Evolutionary conservation across 2,797 vertebrate species (phyloP).

Genomic region (Pseudomugil tenellus): DNA sequence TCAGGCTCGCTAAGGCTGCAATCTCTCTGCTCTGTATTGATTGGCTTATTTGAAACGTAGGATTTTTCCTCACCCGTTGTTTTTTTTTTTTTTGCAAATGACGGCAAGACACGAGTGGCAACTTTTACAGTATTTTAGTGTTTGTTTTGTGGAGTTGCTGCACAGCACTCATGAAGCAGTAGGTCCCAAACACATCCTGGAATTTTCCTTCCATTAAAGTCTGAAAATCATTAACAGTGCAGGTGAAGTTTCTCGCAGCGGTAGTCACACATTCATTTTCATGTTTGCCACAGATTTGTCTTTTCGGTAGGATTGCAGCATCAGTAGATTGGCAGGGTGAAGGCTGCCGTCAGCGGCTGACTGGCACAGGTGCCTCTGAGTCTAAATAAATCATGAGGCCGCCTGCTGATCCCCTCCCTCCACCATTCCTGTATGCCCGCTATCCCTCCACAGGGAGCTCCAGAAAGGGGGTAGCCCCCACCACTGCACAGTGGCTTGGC

Average conservation of each 20-base stretch:
- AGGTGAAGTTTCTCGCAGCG: conserved; percentile 52
- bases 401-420: conserved; percentile 60
- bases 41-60: conserved; percentile 63
- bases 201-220: conserved; percentile 22
- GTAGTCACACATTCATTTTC: conserved; percentile 46
- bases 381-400: conserved; percentile 81
- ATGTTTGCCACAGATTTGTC: conserved; percentile 32
- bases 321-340: conserved; percentile 52
- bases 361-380: conserved; percentile 74
- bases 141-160: conserved; percentile 36
- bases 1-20: conserved; percentile 58
- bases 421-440: conserved; percentile 54
- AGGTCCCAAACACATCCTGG: conserved; percentile 34
- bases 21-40: conserved; percentile 63
- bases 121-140: conserved; percentile 24
- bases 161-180: conserved; percentile 17
- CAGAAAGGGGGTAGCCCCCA: conserved; percentile 58
- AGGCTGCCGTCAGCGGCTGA: conserved; percentile 61
- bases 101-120: conserved; percentile 21
- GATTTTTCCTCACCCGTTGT: conserved; percentile 47
- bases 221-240: conserved; percentile 59
- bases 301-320: conserved; percentile 34
- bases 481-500: conserved; percentile 17
- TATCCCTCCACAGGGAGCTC: conserved; percentile 69
- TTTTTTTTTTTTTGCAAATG: conserved; percentile 30